Conservation (phyloP, 35 echinoderm and acorn worm species). For the Heliocidaris erythrogramma region DNA sequence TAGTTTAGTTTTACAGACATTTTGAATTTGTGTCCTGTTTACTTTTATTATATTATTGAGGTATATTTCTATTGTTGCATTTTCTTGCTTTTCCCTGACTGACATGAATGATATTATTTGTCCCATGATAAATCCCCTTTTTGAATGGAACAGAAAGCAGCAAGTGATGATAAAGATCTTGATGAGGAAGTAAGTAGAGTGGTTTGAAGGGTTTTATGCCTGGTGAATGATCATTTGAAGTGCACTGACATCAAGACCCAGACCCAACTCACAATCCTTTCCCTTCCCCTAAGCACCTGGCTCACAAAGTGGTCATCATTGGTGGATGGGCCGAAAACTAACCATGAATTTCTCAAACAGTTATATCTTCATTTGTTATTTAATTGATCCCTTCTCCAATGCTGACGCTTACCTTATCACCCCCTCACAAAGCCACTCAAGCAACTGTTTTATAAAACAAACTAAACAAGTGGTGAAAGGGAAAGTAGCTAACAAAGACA, state of each 20-base stretch:
- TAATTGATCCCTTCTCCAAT: not conserved
- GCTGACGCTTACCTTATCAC: not conserved
- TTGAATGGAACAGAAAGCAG: constrained; percentile 44
- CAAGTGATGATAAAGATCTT: constrained; percentile 50
- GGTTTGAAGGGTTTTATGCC: not conserved
- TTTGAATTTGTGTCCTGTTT: not conserved
- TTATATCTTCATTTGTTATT: not conserved
- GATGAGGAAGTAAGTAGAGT: constrained; percentile 48
- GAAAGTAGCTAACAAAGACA: not conserved
- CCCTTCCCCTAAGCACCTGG: not conserved
- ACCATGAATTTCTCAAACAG: not conserved
- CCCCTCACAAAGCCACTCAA: not conserved
- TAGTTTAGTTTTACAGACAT: not conserved
- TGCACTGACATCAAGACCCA: constrained; percentile 36
- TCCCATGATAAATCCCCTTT: constrained; percentile 23
- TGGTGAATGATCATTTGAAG: constrained; percentile 33
- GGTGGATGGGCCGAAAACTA: not conserved
- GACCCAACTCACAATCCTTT: not conserved
- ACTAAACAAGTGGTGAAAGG: not conserved
- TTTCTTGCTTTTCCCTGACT: not conserved
- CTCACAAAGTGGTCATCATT: not conserved
- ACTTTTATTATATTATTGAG: not conserved
- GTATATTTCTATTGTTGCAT: not conserved
- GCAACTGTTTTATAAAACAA: not conserved
- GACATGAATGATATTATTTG: not conserved